These are phyloP conservation scores for Falco rusticolus DNA, from an alignment of 2,797 vertebrate genomes.

Conservation along the genomic window DNA sequence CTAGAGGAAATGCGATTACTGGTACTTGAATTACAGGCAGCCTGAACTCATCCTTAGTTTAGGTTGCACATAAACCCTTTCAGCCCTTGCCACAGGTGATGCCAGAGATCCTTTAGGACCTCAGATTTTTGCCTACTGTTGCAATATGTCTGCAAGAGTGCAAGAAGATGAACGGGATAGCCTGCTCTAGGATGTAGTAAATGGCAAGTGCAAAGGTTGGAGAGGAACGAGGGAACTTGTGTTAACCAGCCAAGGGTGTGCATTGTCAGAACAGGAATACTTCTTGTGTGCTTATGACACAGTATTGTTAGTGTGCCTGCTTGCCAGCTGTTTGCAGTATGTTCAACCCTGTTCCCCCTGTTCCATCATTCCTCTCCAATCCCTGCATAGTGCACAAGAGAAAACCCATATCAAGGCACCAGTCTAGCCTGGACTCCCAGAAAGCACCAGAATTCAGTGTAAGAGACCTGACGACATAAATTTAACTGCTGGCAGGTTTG, in stretches of 20 bases:
- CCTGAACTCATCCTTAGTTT: neutral
- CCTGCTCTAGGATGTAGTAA: neutral
- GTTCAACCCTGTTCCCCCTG: neutral
- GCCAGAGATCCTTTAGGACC: neutral
- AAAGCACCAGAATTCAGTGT: neutral
- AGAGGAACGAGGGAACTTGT: fast-evolving
- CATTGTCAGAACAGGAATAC: neutral
- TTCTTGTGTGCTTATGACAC: neutral
- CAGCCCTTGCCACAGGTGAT: neutral
- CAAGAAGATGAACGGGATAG: neutral
- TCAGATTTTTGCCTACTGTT: neutral
- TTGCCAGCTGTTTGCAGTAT: neutral
- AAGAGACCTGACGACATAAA: neutral
- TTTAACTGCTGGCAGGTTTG: neutral
- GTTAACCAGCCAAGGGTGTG: neutral
- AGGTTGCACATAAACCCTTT: neutral
- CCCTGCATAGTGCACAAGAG: neutral
- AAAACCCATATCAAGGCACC: neutral
- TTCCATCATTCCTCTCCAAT: neutral
- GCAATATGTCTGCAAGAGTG: neutral
- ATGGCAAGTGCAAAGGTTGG: neutral
- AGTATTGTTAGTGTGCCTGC: neutral
- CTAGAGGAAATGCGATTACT: neutral
- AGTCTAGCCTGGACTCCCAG: neutral
- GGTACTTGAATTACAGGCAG: neutral